Conservation (phyloP, 2,888 invertebrate species). For the Agrochola lychnidis region DNA sequence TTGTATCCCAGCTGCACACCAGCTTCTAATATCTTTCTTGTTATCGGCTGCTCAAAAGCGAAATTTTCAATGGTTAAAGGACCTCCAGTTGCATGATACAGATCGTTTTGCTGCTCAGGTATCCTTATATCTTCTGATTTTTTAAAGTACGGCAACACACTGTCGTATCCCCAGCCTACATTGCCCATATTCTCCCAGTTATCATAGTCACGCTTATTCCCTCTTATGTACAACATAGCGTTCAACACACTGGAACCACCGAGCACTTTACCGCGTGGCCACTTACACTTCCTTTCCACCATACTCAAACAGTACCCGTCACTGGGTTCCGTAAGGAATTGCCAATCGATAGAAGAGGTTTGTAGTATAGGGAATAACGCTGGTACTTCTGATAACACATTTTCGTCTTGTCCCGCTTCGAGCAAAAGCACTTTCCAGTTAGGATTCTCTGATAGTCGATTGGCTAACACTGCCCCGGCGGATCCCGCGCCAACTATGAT, state of each 20-base stretch:
- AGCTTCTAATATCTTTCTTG: slow-evolving; percentile 93
- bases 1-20: slow-evolving; percentile 93
- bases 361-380: slow-evolving; percentile 93
- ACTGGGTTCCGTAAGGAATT: slow-evolving; percentile 94
- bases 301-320: slow-evolving; percentile 92
- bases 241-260: slow-evolving; percentile 96
- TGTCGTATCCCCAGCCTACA: slow-evolving; percentile 94
- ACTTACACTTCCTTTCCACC: slow-evolving; percentile 92
- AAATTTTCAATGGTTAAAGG: slow-evolving; percentile 94
- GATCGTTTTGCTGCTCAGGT: slow-evolving; percentile 89
- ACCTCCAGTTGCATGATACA: slow-evolving; percentile 93
- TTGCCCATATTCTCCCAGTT: slow-evolving; percentile 95
- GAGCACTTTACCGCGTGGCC: slow-evolving; percentile 95
- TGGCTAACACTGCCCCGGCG: slow-evolving; percentile 95
- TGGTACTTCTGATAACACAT: slow-evolving; percentile 93
- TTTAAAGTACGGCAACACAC: slow-evolving; percentile 94
- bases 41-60: slow-evolving; percentile 93
- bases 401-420: slow-evolving; percentile 95
- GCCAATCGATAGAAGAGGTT: slow-evolving; percentile 94
- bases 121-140: slow-evolving; percentile 95
- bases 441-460: slow-evolving; percentile 93
- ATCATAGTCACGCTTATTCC: slow-evolving; percentile 96
- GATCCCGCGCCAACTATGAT: slow-evolving; percentile 95
- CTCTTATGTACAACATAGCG: slow-evolving; percentile 97
- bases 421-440: slow-evolving; percentile 94